phyloP scores from a whole-genome alignment of 2,113 vertebrate species.

The Henicopernis longicauda region DNA sequence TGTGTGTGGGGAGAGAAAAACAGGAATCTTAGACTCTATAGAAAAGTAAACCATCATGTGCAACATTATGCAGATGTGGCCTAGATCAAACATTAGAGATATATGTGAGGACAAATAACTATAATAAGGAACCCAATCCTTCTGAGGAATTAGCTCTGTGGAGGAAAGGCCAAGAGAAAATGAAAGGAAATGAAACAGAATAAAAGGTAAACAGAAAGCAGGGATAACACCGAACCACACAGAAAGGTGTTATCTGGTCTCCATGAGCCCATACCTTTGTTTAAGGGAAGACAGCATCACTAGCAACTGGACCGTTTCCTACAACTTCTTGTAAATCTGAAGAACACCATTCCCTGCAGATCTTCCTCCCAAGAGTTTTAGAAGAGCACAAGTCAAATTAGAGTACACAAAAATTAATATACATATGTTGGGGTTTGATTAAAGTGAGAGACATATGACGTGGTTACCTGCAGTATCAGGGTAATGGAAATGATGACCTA shows the following conservation, averaged over 20 bases:
- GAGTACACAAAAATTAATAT: neutral
- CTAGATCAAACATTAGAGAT: neutral
- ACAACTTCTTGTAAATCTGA: neutral
- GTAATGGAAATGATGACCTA: neutral
- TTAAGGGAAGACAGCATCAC: neutral
- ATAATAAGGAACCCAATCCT: neutral
- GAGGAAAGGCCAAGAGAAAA: neutral
- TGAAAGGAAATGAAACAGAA: neutral
- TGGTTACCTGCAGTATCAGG: neutral
- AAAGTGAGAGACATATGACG: neutral
- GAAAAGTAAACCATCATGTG: neutral
- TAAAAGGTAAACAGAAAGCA: neutral
- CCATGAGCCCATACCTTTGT: neutral
- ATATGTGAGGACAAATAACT: neutral
- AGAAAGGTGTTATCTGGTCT: neutral
- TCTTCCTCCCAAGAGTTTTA: neutral
- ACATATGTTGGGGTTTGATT: neutral
- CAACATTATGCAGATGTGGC: neutral
- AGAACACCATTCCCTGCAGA: neutral
- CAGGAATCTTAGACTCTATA: neutral
- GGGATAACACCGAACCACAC: fast-evolving
- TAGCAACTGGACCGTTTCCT: neutral
- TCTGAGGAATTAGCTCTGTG: neutral
- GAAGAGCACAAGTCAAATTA: neutral
- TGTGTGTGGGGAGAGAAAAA: neutral